Evolutionary conservation across 2,797 vertebrate species (phyloP).

Genomic region (Pagetopsis macropterus): DNA sequence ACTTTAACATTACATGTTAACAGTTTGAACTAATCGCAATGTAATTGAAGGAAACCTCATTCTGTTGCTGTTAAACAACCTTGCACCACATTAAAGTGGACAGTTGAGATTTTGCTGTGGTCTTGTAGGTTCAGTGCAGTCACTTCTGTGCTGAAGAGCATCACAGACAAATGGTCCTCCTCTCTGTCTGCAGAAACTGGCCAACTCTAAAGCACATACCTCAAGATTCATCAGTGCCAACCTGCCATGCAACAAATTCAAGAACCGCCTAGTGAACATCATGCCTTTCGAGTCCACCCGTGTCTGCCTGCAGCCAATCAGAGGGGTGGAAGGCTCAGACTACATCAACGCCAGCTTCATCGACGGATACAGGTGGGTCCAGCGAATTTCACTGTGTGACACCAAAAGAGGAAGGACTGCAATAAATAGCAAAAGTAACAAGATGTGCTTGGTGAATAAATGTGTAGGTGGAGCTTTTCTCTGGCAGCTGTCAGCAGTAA

Average conservation of each 20-base stretch:
- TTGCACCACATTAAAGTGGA: constrained; percentile 11
- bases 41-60: no score
- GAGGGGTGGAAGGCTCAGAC: constrained; percentile 95
- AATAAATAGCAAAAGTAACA: not conserved
- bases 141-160: constrained; percentile 6
- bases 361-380: constrained; percentile 92
- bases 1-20: no score
- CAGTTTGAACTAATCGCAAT: no score
- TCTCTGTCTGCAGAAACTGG: constrained; percentile 80
- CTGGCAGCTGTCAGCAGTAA: constrained; percentile 39
- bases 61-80: not conserved
- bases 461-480: constrained; percentile 26
- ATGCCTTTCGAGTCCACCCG: constrained; percentile 95
- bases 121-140: constrained; percentile 2
- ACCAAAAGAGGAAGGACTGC: not conserved
- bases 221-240: constrained; percentile 97
- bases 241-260: constrained; percentile 97
- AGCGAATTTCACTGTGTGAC: not conserved
- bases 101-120: constrained; percentile 1
- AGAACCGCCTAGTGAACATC: constrained; percentile 97
- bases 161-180: not conserved
- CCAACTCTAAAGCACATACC: constrained; percentile 94
- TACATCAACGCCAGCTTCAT: constrained; percentile 99
- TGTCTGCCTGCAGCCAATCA: constrained; percentile 95
- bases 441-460: constrained; percentile 33